A percentile compares a stretch with the other conserved stretches of the same genome.
These are phyloP conservation scores for Catamblyrhynchus diadema DNA, from an alignment of 2,797 vertebrate species.

Conservation along the genomic window DNA sequence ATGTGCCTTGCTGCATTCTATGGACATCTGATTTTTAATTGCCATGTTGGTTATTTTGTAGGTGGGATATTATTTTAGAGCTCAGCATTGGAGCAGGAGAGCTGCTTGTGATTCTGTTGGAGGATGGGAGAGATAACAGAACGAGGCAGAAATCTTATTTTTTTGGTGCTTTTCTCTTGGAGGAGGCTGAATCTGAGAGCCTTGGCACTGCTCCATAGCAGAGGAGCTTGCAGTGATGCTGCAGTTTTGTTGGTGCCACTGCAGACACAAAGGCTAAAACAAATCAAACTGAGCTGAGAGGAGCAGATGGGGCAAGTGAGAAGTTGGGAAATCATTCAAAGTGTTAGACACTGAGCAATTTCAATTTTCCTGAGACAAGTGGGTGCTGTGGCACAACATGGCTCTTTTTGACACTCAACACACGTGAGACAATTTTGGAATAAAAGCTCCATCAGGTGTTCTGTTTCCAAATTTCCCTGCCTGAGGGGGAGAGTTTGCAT, in stretches of 20 bases:
- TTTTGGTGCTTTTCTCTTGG: background rate
- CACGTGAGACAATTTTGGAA: slow-evolving; percentile 17
- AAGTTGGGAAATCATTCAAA: slow-evolving; percentile 69
- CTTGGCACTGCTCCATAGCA: background rate
- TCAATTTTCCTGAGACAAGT: slow-evolving; percentile 7
- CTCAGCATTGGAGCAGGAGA: background rate
- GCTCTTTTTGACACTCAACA: slow-evolving; percentile 7
- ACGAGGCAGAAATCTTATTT: background rate
- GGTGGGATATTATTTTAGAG: background rate
- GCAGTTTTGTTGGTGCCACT: slow-evolving; percentile 63
- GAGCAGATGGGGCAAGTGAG: slow-evolving; percentile 68
- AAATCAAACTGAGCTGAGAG: slow-evolving; percentile 55
- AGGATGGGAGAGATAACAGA: background rate
- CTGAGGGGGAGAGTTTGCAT: background rate
- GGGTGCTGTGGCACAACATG: slow-evolving; percentile 32
- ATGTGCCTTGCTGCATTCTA: background rate
- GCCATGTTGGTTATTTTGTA: background rate
- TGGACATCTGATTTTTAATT: background rate
- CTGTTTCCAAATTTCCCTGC: slow-evolving; percentile 3
- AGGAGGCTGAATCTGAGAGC: slow-evolving; percentile 30
- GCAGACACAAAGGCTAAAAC: slow-evolving; percentile 56
- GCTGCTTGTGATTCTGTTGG: background rate
- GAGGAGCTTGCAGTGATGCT: slow-evolving; percentile 53
- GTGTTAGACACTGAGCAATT: slow-evolving; percentile 14
- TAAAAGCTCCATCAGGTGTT: slow-evolving; percentile 26